phyloP scores from a whole-genome alignment of 35 echinoderm and acorn worm species.

The Chiridota heheva region DNA sequence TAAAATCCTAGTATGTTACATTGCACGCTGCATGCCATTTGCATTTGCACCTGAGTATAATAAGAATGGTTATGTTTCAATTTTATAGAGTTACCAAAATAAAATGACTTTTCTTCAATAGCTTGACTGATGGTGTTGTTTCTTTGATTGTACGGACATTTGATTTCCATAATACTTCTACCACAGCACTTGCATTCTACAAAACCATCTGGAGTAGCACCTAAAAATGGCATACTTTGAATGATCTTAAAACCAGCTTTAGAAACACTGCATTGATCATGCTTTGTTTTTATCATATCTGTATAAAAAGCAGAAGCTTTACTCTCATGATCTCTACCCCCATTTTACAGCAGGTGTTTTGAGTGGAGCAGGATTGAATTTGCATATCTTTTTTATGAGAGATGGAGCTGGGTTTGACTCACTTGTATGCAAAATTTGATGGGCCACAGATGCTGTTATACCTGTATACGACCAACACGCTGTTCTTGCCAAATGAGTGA shows the following conservation, averaged over 20 bases:
- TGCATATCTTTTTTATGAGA: slow-evolving; percentile 46
- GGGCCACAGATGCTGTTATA: slow-evolving; percentile 34
- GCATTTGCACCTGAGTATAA: slow-evolving; percentile 39
- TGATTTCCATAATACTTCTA: not conserved
- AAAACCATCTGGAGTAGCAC: slow-evolving; percentile 9
- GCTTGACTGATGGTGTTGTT: slow-evolving; percentile 9
- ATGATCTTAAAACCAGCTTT: not conserved
- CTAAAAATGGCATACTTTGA: not conserved
- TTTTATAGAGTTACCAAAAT: not conserved
- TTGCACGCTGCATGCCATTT: slow-evolving; percentile 44
- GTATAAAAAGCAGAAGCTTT: not conserved
- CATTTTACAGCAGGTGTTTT: slow-evolving; percentile 35
- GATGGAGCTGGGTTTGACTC: slow-evolving; percentile 31
- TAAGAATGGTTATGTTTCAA: slow-evolving; percentile 22
- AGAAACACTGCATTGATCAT: not conserved
- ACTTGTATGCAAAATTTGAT: slow-evolving; percentile 22
- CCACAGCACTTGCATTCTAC: slow-evolving; percentile 11
- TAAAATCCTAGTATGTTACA: slow-evolving; percentile 24
- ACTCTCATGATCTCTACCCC: slow-evolving; percentile 46
- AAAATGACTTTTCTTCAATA: not conserved
- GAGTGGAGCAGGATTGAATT: slow-evolving; percentile 4
- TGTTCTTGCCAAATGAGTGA: slow-evolving; percentile 46
- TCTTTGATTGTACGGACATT: slow-evolving; percentile 22
- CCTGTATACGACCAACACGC: slow-evolving; percentile 15
- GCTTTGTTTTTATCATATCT: not conserved